These are phyloP conservation scores for Prorops nasuta DNA, from an alignment of 1,140 invertebrate species.

Conservation along the genomic window DNA sequence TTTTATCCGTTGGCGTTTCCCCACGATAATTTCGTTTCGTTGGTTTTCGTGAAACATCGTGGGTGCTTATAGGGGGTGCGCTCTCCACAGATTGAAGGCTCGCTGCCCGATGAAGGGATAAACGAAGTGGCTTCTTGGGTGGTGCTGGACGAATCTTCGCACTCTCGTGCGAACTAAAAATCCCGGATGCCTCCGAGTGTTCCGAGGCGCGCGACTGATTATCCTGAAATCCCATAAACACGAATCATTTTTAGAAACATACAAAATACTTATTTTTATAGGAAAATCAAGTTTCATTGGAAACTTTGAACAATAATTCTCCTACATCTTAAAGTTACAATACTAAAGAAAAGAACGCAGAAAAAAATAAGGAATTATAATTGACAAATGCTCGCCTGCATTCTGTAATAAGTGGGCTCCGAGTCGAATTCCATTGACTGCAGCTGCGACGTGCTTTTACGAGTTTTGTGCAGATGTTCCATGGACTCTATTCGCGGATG, in stretches of 20 bases:
- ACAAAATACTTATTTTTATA: no score
- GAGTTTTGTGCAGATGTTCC: constrained; percentile 41
- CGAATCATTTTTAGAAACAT: no score
- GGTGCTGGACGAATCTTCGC: constrained; percentile 66
- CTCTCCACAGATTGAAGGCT: constrained; percentile 76
- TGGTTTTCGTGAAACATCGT: constrained; percentile 47
- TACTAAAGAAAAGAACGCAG: background rate
- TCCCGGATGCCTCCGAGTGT: constrained; percentile 31
- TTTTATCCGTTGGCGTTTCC: constrained; percentile 48
- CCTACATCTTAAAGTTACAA: no score
- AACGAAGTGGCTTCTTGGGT: constrained; percentile 77
- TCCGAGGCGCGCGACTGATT: constrained; percentile 37
- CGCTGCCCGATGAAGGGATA: constrained; percentile 77
- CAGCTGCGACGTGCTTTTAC: constrained; percentile 27
- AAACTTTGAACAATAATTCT: no score
- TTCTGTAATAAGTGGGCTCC: constrained; percentile 48
- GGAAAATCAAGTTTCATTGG: no score
- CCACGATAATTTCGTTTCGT: constrained; percentile 61
- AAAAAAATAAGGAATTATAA: constrained; percentile 1
- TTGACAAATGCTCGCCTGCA: constrained; percentile 34
- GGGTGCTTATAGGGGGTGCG: constrained; percentile 35
- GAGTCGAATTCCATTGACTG: constrained; percentile 50
- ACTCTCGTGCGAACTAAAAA: constrained; percentile 35
- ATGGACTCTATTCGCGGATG: constrained; percentile 34
- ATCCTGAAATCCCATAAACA: constrained; percentile 40